Evolutionary conservation across 2,888 invertebrate species (phyloP), one percentile per base, ranked within the genome.

Genomic region (Drosophila borealis): DNA sequence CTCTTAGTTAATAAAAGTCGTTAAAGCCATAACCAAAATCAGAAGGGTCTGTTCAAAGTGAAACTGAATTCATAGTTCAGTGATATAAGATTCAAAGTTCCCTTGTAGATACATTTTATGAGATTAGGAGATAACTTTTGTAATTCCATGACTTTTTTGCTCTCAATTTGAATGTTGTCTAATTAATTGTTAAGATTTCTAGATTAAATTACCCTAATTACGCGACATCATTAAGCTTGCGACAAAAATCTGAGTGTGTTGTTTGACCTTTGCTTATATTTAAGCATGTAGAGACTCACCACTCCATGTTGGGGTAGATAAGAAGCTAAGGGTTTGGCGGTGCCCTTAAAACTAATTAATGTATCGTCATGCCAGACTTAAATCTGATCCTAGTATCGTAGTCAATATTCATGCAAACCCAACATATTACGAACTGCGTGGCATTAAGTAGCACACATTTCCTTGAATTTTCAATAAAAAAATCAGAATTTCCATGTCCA

Each of bases 1-100:
- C n/a, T 21, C 51, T 11, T 33, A 51, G 50, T 63, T 42, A 42
- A 41, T 34, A 29, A 29, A n/a, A n/a, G 25, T 17, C 49, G 13
- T 5, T 17, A 4, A 17, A n/a, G 39, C 19, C 39, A 37, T 14
- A 37, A n/a, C 29, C 37, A 25, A 62, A 50, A 45, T 64, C 42
- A 33, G 13, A 33, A 36, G 13, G 36, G 63, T 29, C 19, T 29
- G 44, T 25, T 39, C 37, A 14, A n/a, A 6, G 37, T 9, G 14
- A 10, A 17, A 37, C 29, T 19, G 44, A 29, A 29, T 8, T 8
- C 8, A 29, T 29, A 29, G 29, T 29, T 29, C 29, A 29, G 29
- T 8, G 29, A 29, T 29, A 29, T 29, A 25, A 25, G 21, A 29
- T 2, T 8, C 29, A 29, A 29, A 29, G 29, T 29, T 29, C 8